Conservation (phyloP, 2,113 vertebrate species). For the Epinephelus fuscoguttatus region DNA sequence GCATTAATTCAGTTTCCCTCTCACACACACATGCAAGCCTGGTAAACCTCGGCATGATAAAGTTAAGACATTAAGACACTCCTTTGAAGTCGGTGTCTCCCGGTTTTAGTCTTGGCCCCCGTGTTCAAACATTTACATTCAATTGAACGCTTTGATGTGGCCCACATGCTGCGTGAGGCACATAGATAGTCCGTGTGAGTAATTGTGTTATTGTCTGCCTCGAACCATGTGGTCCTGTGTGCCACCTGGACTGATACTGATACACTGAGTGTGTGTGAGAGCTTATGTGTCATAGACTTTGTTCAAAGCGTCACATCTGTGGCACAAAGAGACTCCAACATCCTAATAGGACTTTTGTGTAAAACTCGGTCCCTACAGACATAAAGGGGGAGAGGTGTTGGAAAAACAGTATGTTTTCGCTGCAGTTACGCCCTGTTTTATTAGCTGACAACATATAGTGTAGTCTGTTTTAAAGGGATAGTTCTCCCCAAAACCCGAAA, state of each 20-base stretch:
- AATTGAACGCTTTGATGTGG: constrained; percentile 58
- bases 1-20: not conserved
- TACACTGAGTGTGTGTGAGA: not conserved
- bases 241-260: constrained; percentile 52
- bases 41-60: constrained; percentile 23
- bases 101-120: constrained; percentile 13
- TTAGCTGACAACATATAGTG: not conserved
- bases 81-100: constrained; percentile 23
- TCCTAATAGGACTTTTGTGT: not conserved
- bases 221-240: constrained; percentile 16
- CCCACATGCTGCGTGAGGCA: constrained; percentile 6
- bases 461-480: no score
- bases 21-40: not conserved
- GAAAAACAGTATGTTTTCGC: not conserved
- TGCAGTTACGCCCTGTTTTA: not conserved
- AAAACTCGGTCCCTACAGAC: not conserved
- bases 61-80: constrained; percentile 16
- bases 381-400: not conserved
- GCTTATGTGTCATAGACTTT: constrained; percentile 8
- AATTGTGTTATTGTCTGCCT: constrained; percentile 49
- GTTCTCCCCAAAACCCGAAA: no score
- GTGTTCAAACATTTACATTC: constrained; percentile 47
- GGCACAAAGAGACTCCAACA: not conserved
- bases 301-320: constrained; percentile 18
- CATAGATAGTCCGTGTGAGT: constrained; percentile 24